These are phyloP conservation scores for Agrypnus murinus DNA, from an alignment of 2,888 invertebrate species.

Conservation along the genomic window DNA sequence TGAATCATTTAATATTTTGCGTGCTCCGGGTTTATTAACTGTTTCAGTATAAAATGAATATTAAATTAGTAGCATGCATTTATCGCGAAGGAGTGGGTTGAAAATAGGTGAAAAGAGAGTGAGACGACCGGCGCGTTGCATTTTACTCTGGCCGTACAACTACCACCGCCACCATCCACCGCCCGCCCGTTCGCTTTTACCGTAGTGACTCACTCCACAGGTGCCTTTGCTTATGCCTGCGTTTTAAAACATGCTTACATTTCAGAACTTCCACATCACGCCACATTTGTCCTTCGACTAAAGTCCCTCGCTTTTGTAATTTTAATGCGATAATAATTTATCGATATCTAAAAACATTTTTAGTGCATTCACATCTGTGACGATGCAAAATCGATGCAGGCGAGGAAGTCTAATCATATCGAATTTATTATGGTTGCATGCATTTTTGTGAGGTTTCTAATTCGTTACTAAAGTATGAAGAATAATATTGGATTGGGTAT, in stretches of 20 bases:
- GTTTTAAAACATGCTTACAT: slow-evolving; percentile 32
- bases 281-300: slow-evolving; percentile 47
- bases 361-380: too few species aligned
- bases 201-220: slow-evolving; percentile 46
- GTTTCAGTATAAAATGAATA: slow-evolving; percentile 47
- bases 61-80: slow-evolving; percentile 46
- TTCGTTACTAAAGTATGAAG: too few species aligned
- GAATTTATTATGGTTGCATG: too few species aligned
- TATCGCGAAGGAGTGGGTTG: slow-evolving; percentile 31
- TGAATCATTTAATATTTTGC: slow-evolving; percentile 50
- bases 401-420: too few species aligned
- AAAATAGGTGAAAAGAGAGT: slow-evolving; percentile 1
- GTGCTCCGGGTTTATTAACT: slow-evolving; percentile 47
- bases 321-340: slow-evolving; percentile 26
- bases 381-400: too few species aligned
- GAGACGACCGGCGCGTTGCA: slow-evolving; percentile 23
- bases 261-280: slow-evolving; percentile 44
- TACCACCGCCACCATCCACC: too few species aligned
- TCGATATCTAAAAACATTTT: too few species aligned
- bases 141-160: slow-evolving; percentile 23
- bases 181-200: slow-evolving; percentile 16
- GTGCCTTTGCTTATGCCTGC: slow-evolving; percentile 40
- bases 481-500: too few species aligned
- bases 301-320: slow-evolving; percentile 20
- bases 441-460: too few species aligned